phyloP scores from a whole-genome alignment of 2,797 vertebrate species.

The Schizopygopsis malacanthus region DNA sequence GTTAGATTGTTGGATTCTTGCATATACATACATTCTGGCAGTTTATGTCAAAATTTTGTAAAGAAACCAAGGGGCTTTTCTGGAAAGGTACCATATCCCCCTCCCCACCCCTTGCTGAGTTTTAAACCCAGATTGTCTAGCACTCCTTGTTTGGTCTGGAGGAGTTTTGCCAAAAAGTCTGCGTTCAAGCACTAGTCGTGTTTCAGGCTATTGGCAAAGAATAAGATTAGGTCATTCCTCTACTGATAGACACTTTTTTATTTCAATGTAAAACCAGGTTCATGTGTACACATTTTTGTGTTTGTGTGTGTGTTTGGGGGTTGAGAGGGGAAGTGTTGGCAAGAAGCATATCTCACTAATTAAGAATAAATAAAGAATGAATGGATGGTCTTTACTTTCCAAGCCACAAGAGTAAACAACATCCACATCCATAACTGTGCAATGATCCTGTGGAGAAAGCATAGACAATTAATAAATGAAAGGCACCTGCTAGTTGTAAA shows the following conservation, averaged over 20 bases:
- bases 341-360: conserved; percentile 14
- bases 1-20: conserved; percentile 18
- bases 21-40: conserved; percentile 35
- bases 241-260: conserved; percentile 58
- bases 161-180: conserved; percentile 63
- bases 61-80: conserved; percentile 57
- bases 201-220: conserved; percentile 68
- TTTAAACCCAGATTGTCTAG: conserved; percentile 61
- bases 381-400: conserved; percentile 1
- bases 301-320: conserved; percentile 42
- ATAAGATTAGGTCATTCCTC: conserved; percentile 63
- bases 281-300: conserved; percentile 24
- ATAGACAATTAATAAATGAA: background rate
- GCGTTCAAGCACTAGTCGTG: conserved; percentile 65
- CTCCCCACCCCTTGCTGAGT: conserved; percentile 51
- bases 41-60: conserved; percentile 42
- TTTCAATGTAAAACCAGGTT: conserved; percentile 52
- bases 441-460: background rate
- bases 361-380: conserved; percentile 6
- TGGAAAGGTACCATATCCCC: conserved; percentile 65
- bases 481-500: background rate
- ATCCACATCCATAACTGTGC: background rate
- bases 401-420: conserved; percentile 11
- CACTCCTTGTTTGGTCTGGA: conserved; percentile 78
- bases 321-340: conserved; percentile 27